Evolutionary conservation across 2,888 invertebrate species (phyloP), one percentile per base, ranked within the genome.

Genomic region (Acanthosoma haemorrhoidale): DNA sequence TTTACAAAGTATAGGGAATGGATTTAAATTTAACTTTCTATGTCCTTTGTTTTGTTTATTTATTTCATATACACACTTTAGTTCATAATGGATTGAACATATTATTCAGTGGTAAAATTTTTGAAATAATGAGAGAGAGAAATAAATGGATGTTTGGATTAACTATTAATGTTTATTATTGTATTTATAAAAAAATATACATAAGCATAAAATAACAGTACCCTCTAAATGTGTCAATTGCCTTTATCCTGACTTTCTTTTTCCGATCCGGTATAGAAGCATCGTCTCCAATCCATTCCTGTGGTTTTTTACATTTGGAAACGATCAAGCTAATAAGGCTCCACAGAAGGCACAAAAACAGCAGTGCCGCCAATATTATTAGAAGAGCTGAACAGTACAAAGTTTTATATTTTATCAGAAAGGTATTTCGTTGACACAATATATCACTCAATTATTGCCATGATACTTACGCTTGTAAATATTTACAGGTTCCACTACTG

Each of bases 171-270:
- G 4, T 11, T 13, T 11, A 21, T 43, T 21, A 21, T 32, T 32
- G 32, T 32, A 6, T 32, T 6, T 6, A 32, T 32, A 6, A 32
- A 32, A 32, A 25, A 9, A n/a, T 32, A 59, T 57, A 68, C 21
- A 18, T n/a, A 2, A 71, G 29, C 36, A 59, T 63, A 6, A 29
- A 8, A 3, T 2, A 21, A 70, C 75, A 81, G 80, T 81, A 91
- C 91, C 92, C 92, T 80, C 92, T 84, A 77, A 92, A 90, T 0
- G 89, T 87, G 78, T 92, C 92, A 67, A 92, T 83, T 1, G 91
- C 89, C 71, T 85, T 81, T 39, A 88, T 79, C 73, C 88, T 80
- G 73, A 79, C 80, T 74, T 81, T 82, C 71, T 80, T 71, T 39
- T 73, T 68, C 32, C 68, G 70, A 18, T 70, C 64, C 18, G 34